Percentiles rank a stretch among this genome's conserved stretches.
Evolutionary conservation across 2,888 invertebrate genomes (phyloP).

Genomic region (Nematopogon swammerdamellus): DNA sequence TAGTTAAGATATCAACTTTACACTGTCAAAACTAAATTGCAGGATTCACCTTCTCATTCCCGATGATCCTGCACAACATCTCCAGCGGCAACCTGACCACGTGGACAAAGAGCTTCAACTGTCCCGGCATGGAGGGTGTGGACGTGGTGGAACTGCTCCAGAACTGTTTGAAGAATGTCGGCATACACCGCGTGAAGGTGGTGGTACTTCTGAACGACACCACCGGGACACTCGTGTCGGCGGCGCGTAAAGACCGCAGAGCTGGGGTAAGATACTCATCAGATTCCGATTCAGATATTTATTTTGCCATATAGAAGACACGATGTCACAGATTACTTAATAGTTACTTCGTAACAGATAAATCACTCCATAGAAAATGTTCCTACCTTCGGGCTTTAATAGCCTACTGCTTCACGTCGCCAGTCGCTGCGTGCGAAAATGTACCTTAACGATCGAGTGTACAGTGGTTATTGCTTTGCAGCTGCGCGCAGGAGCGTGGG

Average conservation of each 20-base stretch:
- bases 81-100: constrained; percentile 70
- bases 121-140: constrained; percentile 62
- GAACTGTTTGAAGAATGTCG: constrained; percentile 56
- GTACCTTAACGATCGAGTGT: no score
- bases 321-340: no score
- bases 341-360: no score
- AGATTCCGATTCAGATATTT: no score
- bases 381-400: no score
- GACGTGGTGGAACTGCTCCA: constrained; percentile 70
- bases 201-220: constrained; percentile 77
- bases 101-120: constrained; percentile 85
- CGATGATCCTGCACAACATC: constrained; percentile 72
- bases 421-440: no score
- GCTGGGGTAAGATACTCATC: constrained; percentile 53
- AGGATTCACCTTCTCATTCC: constrained; percentile 87
- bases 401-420: no score
- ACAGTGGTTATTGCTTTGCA: no score
- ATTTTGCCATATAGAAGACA: no score
- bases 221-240: constrained; percentile 68
- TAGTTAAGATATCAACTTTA: no score
- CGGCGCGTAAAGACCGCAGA: constrained; percentile 60
- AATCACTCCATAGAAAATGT: no score
- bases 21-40: constrained; percentile 10
- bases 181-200: constrained; percentile 58
- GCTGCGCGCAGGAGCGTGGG: no score